A percentile compares a stretch with the other conserved stretches of the same genome.
These are phyloP conservation scores for Parasteatoda tepidariorum DNA, from an alignment of 1,140 invertebrate species.

Conservation along the genomic window DNA sequence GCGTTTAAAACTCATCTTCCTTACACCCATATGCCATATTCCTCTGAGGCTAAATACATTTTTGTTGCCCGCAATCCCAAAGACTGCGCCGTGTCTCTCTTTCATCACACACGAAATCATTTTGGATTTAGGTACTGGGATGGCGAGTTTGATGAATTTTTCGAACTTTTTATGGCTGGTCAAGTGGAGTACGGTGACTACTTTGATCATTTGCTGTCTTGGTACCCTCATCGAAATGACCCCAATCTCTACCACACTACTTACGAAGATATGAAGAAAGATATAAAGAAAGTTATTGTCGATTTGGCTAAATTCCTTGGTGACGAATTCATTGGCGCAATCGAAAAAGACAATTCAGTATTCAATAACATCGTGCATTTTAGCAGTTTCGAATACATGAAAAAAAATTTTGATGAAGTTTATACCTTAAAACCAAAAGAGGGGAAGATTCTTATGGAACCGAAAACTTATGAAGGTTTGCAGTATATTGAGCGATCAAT, in stretches of 20 bases:
- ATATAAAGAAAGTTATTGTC: slow-evolving; percentile 4
- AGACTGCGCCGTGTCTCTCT: slow-evolving; percentile 87
- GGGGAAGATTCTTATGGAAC: not conserved
- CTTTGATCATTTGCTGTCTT: slow-evolving; percentile 67
- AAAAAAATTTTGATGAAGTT: not conserved
- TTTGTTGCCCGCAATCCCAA: slow-evolving; percentile 87
- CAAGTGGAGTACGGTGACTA: slow-evolving; percentile 68
- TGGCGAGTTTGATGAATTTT: slow-evolving; percentile 66
- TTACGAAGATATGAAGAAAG: slow-evolving; percentile 62
- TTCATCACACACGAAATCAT: slow-evolving; percentile 80
- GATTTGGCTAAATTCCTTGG: slow-evolving; percentile 61
- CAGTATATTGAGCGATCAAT: not conserved
- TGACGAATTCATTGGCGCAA: slow-evolving; percentile 31
- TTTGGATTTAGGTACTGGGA: slow-evolving; percentile 18
- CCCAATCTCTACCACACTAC: slow-evolving; percentile 67
- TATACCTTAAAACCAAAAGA: not conserved
- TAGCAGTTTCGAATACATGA: slow-evolving; percentile 43
- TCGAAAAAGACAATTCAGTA: slow-evolving; percentile 45
- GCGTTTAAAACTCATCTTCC: slow-evolving; percentile 80
- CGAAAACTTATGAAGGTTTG: not conserved
- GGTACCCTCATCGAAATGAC: slow-evolving; percentile 65
- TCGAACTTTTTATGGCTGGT: slow-evolving; percentile 66
- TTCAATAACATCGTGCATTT: slow-evolving; percentile 25
- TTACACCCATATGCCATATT: slow-evolving; percentile 75
- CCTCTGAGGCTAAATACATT: slow-evolving; percentile 72